Base-by-base conservation (phyloP, 2,113 vertebrate species). In the Mohoua ochrocephala region DNA sequence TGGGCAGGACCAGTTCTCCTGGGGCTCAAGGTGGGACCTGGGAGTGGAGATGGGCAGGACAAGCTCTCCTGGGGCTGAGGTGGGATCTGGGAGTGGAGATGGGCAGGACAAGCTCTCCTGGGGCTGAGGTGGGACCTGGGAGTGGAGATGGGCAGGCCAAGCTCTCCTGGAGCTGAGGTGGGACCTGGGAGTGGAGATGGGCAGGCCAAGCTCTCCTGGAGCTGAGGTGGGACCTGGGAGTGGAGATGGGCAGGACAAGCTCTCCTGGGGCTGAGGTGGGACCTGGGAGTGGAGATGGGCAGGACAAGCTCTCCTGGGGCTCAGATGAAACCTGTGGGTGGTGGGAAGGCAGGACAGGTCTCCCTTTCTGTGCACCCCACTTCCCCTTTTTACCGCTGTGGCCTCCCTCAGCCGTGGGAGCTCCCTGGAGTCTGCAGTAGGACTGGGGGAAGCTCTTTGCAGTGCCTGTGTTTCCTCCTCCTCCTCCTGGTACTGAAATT, bases 341-440 rank as follows among this genome's bases (percentile, higher is more conserved):
- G 30, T 83, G 42, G 80, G 78, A 35, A 31, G 31, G 50, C 39
- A 52, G 77, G 31, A 5, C 22, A 26, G 27, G 7, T 53, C 37
- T 57, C 33, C 49, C 23, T 31, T 24, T 16, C 14, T 50, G 1
- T 20, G 1, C 33, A 35, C 5, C 39, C 27, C 41, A 27, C 31
- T 7, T 83, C 56, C 18, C 7, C 24, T 77, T 63, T 65, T 23
- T 1, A 7, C 30, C 13, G 6, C 19, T 4, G 1, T 7, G 30
- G 13, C 19, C 10, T 22, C 22, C 37, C 50, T 84, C 16, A 15
- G 42, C 41, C 0, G 0, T 10, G 18, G 49, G 42, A 67, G 33
- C 45, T 49, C 56, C 15, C 20, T 22, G 61, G 37, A 57, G 15
- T 26, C 56, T 42, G 30, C 30, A 7, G 52, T 8, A 30, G 70